Conservation (phyloP, 2,888 invertebrate species). For the Drosophila fungiperda region DNA sequence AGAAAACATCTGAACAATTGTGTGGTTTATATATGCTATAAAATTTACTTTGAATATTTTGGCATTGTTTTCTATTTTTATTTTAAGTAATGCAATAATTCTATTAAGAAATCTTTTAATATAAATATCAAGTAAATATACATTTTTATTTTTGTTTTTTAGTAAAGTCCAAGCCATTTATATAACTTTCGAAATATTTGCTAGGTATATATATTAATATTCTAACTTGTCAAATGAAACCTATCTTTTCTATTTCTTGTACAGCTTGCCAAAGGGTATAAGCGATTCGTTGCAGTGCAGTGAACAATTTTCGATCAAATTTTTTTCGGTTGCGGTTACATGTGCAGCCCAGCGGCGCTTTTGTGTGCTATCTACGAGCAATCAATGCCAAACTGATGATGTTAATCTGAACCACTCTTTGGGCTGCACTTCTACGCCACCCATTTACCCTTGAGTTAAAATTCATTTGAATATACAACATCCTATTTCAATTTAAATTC, state of each 20-base stretch:
- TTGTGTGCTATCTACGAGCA: slow-evolving; percentile 78
- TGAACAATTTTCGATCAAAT: slow-evolving; percentile 18
- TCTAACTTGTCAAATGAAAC: neutral
- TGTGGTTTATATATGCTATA: neutral
- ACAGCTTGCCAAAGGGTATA: slow-evolving; percentile 10
- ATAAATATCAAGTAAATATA: no score
- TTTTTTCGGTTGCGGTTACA: slow-evolving; percentile 62
- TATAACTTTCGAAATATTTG: neutral
- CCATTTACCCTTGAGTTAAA: slow-evolving; percentile 82
- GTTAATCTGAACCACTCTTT: slow-evolving; percentile 75
- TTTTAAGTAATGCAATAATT: neutral
- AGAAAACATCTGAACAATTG: neutral
- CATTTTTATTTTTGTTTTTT: neutral
- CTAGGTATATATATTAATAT: neutral
- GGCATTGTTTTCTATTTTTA: neutral
- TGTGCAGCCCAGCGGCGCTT: slow-evolving; percentile 61
- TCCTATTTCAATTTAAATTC: slow-evolving; percentile 84
- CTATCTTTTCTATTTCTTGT: neutral
- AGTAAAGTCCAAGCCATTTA: neutral
- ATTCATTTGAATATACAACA: slow-evolving; percentile 83
- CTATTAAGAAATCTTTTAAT: no score
- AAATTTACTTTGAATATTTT: neutral
- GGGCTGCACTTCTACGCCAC: slow-evolving; percentile 29
- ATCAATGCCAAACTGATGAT: slow-evolving; percentile 83
- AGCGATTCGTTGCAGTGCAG: neutral